phyloP scores from a whole-genome alignment of 2,888 invertebrate species.

The Ophion costatus region DNA sequence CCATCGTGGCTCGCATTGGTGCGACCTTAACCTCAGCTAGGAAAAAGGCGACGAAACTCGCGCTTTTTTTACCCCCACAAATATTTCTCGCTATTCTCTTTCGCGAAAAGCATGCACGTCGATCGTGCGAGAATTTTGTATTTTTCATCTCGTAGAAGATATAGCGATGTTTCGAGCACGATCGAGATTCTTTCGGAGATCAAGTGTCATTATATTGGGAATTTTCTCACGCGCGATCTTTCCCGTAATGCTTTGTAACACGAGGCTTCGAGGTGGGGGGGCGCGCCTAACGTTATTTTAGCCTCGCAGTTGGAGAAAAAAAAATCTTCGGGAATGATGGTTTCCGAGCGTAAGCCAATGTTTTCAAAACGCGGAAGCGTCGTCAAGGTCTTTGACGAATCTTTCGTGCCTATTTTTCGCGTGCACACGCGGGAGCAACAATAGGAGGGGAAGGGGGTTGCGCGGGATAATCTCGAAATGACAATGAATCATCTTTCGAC shows the following conservation, averaged over 20 bases:
- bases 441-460: background rate
- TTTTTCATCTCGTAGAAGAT: background rate
- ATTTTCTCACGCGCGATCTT: conserved; percentile 31
- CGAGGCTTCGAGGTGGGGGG: conserved; percentile 3
- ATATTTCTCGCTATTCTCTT: conserved; percentile 5
- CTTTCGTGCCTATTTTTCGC: background rate
- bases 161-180: conserved; percentile 62
- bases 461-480: background rate
- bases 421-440: conserved; percentile 2
- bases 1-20: conserved; percentile 76
- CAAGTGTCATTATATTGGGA: conserved; percentile 65
- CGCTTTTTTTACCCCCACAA: conserved; percentile 50
- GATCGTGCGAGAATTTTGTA: background rate
- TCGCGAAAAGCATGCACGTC: background rate
- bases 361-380: conserved; percentile 17
- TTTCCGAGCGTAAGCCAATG: conserved; percentile 1
- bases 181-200: conserved; percentile 56
- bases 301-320: background rate
- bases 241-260: conserved; percentile 49
- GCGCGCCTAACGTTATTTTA: conserved; percentile 1
- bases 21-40: conserved; percentile 78
- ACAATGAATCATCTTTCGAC: conserved; percentile 30
- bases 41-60: conserved; percentile 37
- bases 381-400: conserved; percentile 33
- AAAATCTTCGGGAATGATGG: background rate